Evolutionary conservation across 1,140 invertebrate species (phyloP), one percentile per base, ranked within the genome.

Genomic region (Meteorus sp.): DNA sequence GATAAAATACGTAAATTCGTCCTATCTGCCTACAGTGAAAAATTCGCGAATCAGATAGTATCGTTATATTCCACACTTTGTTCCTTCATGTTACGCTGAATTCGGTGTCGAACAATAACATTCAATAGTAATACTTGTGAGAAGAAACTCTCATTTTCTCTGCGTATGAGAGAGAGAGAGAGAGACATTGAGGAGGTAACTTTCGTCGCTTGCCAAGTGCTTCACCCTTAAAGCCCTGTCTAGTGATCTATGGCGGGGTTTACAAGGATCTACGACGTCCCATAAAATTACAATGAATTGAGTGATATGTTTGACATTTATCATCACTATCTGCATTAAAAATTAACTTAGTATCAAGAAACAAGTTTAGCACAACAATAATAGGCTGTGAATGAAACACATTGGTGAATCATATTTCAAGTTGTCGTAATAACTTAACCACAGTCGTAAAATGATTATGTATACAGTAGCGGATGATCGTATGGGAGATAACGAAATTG

Each of bases 391-490:
- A 39, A 39, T 4, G 27, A 15, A 33, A 33, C 15, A 52, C 1
- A 20, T 35, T 3, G 31, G n/a, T 25, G 27, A 23, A 48, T 20
- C 29, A 33, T 9, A 27, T 15, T 2, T 39, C 11, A 15, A 22
- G 17, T 5, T 25, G 11, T 3, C 5, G 6, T 39, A 7, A 29
- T 37, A 39, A 29, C 17, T 8, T 45, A 50, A 57, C 29, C 13
- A 29, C 6, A 2, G 11, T 13, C 11, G 15, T 63, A 70, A 64
- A 57, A 80, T 79, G 76, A 79, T 78, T 51, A 79, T 80, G 77
- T 80, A 80, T 54, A 80, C 78, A 2, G 74, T 78, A 3, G 76
- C 77, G 3, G 78, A 80, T 20, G 78, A 80, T 61, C 76, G 72
- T 63, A 77, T 77, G 68, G 72, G 73, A 27, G 77, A 77, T 56